Percentiles rank a stretch among this genome's conserved stretches.
These are phyloP conservation scores for Rhopalosiphum padi DNA, from an alignment of 1,140 invertebrate genomes.

Conservation along the genomic window DNA sequence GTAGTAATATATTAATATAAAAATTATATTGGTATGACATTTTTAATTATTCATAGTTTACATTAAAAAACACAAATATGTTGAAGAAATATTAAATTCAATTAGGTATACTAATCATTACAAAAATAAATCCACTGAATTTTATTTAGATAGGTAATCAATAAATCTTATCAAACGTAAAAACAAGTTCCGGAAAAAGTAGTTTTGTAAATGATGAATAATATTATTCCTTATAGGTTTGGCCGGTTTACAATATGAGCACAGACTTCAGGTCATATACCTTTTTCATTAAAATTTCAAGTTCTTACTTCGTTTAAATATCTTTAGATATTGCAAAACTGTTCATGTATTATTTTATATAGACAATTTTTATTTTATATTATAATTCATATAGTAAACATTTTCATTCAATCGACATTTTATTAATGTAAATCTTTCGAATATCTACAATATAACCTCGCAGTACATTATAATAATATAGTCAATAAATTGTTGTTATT, in stretches of 20 bases:
- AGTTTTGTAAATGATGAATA: constrained; percentile 46
- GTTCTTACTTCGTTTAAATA: background rate
- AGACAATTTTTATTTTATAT: background rate
- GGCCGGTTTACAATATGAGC: constrained; percentile 41
- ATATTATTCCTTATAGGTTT: constrained; percentile 26
- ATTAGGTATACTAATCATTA: background rate
- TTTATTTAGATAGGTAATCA: background rate
- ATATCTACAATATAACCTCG: background rate
- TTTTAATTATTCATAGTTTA: background rate
- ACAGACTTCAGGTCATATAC: constrained; percentile 42
- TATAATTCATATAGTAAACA: background rate
- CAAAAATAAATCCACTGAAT: background rate
- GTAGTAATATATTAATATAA: background rate
- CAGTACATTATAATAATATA: background rate
- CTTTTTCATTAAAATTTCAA: constrained; percentile 37
- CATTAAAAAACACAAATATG: background rate
- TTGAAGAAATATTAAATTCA: background rate
- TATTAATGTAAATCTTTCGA: background rate
- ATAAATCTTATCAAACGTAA: constrained; percentile 35
- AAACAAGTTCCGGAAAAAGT: constrained; percentile 55
- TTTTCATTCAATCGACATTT: background rate
- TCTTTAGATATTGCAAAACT: background rate
- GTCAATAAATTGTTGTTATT: background rate
- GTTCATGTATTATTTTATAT: background rate
- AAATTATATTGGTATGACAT: background rate